Percentiles rank a stretch among this genome's conserved stretches.
Evolutionary conservation across 2,113 vertebrate species (phyloP).

Genomic region (Leiothrix lutea): DNA sequence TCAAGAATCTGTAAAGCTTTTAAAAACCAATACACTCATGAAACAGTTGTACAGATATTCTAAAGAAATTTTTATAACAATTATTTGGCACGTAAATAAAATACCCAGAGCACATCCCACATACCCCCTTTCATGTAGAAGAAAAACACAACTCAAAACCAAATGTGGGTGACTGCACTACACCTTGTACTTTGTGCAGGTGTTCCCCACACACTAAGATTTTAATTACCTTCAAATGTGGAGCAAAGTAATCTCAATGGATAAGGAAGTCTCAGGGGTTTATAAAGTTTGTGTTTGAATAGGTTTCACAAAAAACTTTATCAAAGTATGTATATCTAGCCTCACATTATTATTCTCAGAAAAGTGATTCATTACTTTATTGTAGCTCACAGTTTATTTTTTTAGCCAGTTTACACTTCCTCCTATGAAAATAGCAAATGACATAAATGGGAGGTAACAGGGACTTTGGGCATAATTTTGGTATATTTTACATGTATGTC

Average conservation of each 20-base stretch:
- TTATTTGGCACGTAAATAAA: not conserved
- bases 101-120: not conserved
- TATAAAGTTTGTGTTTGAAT: not conserved
- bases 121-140: not conserved
- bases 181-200: not conserved
- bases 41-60: not conserved
- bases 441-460: not conserved
- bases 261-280: not conserved
- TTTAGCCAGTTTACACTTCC: not conserved
- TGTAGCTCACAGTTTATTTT: not conserved
- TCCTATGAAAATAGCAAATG: not conserved
- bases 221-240: not conserved
- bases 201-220: not conserved
- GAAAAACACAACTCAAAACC: not conserved
- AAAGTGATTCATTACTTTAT: not conserved
- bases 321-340: not conserved
- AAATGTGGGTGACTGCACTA: not conserved
- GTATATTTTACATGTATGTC: not conserved
- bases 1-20: not conserved
- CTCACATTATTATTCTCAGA: not conserved
- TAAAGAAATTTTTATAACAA: not conserved
- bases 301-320: not conserved
- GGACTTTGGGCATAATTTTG: not conserved
- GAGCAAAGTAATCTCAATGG: not conserved
- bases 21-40: not conserved